Base-by-base conservation (phyloP, 1,140 invertebrate species). In the Drosophila punjabiensis region DNA sequence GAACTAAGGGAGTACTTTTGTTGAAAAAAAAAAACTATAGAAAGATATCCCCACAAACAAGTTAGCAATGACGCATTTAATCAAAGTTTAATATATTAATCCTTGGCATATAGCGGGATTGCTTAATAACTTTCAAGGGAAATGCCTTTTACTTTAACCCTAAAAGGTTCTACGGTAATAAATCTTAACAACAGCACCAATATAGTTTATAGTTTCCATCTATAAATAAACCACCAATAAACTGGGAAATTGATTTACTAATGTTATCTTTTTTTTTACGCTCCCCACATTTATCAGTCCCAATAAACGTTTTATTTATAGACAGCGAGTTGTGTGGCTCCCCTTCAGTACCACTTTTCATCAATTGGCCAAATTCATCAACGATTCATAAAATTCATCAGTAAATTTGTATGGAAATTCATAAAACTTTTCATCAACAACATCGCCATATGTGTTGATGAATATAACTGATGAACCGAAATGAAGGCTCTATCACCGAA, bases 221-320 rank as follows among this genome's bases (percentile, higher is more conserved):
- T 56, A 56, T 56, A 56, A 56, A 37, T 56, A 56, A 56, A 24
- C 53, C 53, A 56, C 37, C 32, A 20, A 24, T 56, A 56, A 56
- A 56, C 18, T 37, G 33, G 18, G 18, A 56, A 37, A 56, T 37
- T 35, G 11, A 35, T 55, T 20, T 20, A 55, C 11, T 7, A 37
- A 56, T 24, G 10, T 56, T 37, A 56, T 56, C 33, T 56, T 24
- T 35, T n/a, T 56, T n/a, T 56, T 37, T 37, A 37, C 18, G 53
- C 53, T 37, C 33, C 1, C 13, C 53, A 16, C 14, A 24, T 56
- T 56, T 56, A 56, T 56, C 18, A 20, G 33, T 24, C 28, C 5
- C 33, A 37, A 37, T 56, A 56, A 56, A 56, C 37, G 53, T 37
- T 37, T 20, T 56, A 56, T 56, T 56, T 56, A 37, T 24, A 56